Evolutionary conservation across 2,113 vertebrate species (phyloP), one percentile per base, ranked within the genome.

Genomic region (Phalacrocorax carbo): DNA sequence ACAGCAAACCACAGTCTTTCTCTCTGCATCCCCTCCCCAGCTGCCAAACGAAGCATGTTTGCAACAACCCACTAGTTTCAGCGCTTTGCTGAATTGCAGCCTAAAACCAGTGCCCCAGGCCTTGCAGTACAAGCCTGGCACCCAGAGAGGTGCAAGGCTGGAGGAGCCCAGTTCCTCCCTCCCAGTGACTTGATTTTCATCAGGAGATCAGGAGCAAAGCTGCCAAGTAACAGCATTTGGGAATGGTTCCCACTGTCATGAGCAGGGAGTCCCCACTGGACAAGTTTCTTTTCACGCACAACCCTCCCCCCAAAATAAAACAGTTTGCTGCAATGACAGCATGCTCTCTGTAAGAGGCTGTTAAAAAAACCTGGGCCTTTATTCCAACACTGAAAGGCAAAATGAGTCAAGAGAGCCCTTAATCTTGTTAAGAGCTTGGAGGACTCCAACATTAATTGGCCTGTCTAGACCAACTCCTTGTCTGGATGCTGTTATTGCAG

Each of bases 101-200:
- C 49, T 36, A 48, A 93, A 92, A 65, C 4, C 40, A 72, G 29
- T 2, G 2, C 40, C 44, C 20, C 36, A 88, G 65, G 64, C 17
- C 20, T 61, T 5, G 1, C 0, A 0, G 15, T 60, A 11, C 38
- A 68, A 51, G 16, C 15, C 58, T 76, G 42, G 52, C 7, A 19
- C 21, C 27, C 13, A 3, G 25, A 68, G 38, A 76, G 13, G 14
- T 21, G 49, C 22, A 55, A 46, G 44, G 9, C 25, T 60, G 32
- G 26, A 89, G 52, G 13, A 64, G 34, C 11, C 12, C 4, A 0
- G 3, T 69, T 86, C 29, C n/a, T 72, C 6, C n/a, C 17, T 69
- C 9, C 8, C 1, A 5, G 15, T 49, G 40, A 57, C 17, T 52
- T 44, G 21, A 79, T 49, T 65, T 92, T 61, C 25, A 21, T 15